Evolutionary conservation across 2,888 invertebrate genomes (phyloP).

Genomic region (Deilephila elpenor): DNA sequence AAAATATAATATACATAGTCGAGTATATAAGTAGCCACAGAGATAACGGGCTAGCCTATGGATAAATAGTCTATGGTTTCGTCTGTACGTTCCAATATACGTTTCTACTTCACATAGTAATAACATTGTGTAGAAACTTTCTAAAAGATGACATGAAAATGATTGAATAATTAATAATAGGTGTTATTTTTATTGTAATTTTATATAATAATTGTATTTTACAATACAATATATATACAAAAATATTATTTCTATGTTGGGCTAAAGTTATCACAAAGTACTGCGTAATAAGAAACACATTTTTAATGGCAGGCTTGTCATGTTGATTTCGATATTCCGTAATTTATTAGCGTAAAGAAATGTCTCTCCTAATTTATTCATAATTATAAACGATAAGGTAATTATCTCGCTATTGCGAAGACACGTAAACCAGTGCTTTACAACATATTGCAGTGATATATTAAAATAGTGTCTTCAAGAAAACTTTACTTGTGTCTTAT

Average conservation of each 20-base stretch:
- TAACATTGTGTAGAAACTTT: neutral
- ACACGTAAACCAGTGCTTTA: conserved; percentile 32
- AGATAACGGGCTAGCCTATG: too few species aligned
- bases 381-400: conserved; percentile 35
- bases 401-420: conserved; percentile 34
- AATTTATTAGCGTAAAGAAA: conserved; percentile 51
- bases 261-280: neutral
- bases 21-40: too few species aligned
- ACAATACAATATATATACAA: neutral
- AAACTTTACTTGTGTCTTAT: conserved; percentile 52
- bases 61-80: neutral
- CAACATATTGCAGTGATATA: conserved; percentile 30
- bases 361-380: conserved; percentile 43
- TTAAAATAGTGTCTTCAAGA: conserved; percentile 38
- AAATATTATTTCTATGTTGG: neutral
- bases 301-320: conserved; percentile 74
- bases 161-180: too few species aligned
- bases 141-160: too few species aligned
- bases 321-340: conserved; percentile 65
- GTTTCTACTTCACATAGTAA: neutral
- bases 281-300: conserved; percentile 53
- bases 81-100: neutral
- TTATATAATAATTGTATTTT: neutral
- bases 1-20: too few species aligned
- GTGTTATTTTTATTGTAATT: too few species aligned